Conservation (phyloP, 2,888 invertebrate genomes). For the Hirtodrosophila histrioides region DNA sequence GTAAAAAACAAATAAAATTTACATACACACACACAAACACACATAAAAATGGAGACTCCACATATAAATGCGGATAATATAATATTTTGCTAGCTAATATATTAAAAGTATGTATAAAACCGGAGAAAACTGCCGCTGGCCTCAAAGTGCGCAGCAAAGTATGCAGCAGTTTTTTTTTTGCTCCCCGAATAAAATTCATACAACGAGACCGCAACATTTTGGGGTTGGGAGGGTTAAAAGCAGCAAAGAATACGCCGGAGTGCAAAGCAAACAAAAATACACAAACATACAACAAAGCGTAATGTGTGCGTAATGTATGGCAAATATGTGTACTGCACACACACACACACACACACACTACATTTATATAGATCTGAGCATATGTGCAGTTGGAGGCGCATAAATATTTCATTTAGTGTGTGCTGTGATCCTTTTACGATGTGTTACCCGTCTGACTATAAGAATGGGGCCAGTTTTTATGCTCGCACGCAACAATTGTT, state of each 20-base stretch:
- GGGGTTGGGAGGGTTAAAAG: conserved; percentile 47
- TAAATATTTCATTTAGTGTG: conserved; percentile 76
- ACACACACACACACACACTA: conserved; percentile 18
- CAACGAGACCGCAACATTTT: conserved; percentile 45
- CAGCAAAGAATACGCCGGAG: conserved; percentile 29
- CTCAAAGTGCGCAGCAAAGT: conserved; percentile 69
- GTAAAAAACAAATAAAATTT: conserved; percentile 80
- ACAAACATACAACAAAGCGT: conserved; percentile 55
- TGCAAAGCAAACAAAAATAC: conserved; percentile 32
- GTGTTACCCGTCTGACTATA: conserved; percentile 59
- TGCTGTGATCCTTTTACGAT: conserved; percentile 72
- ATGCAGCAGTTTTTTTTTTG: conserved; percentile 40
- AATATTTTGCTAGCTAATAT: conserved; percentile 78
- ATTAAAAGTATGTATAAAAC: conserved; percentile 65
- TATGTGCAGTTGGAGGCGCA: conserved; percentile 41
- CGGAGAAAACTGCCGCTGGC: conserved; percentile 59
- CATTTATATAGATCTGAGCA: neutral
- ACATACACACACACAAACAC: conserved; percentile 68
- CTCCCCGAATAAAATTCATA: conserved; percentile 29
- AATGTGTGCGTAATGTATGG: conserved; percentile 77
- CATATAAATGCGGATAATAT: conserved; percentile 63
- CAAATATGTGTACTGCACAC: conserved; percentile 66
- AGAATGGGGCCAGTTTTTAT: conserved; percentile 30
- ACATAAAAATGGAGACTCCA: conserved; percentile 46
- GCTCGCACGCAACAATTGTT: conserved; percentile 39